Percentiles rank a stretch among this genome's conserved stretches.
Conservation (phyloP, 2,797 vertebrate species). For the Sebastes hubbsi region DNA sequence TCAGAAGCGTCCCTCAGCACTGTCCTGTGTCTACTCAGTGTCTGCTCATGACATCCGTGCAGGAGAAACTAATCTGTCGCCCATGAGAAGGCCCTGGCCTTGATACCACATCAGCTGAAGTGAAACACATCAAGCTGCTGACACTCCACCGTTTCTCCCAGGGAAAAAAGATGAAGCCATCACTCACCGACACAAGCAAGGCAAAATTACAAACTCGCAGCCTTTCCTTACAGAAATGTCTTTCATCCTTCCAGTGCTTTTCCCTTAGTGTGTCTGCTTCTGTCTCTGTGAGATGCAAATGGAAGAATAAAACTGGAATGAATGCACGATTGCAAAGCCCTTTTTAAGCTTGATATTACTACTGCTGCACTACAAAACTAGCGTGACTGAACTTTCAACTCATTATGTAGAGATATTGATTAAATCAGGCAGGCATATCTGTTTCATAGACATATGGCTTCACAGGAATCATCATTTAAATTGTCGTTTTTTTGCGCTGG, state of each 20-base stretch:
- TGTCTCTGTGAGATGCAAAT: constrained; percentile 53
- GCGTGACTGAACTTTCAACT: constrained; percentile 26
- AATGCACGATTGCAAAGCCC: constrained; percentile 9
- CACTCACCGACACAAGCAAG: constrained; percentile 59
- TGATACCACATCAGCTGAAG: constrained; percentile 71
- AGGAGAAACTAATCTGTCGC: constrained; percentile 65
- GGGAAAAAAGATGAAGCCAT: constrained; percentile 74
- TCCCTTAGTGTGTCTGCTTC: constrained; percentile 4
- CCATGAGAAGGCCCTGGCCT: constrained; percentile 63
- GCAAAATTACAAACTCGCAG: constrained; percentile 65
- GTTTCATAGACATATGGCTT: constrained; percentile 34
- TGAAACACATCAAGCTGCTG: constrained; percentile 70
- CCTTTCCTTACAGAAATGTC: constrained; percentile 52
- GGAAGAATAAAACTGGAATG: background rate
- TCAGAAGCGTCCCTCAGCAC: constrained; percentile 64
- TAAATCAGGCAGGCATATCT: constrained; percentile 34
- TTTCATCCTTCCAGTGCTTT: constrained; percentile 54
- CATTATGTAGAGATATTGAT: constrained; percentile 27
- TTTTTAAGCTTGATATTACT: constrained; percentile 12
- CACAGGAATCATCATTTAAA: constrained; percentile 26
- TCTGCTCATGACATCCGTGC: constrained; percentile 59
- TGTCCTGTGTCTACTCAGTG: constrained; percentile 60
- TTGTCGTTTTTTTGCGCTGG: background rate
- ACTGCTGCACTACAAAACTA: constrained; percentile 20
- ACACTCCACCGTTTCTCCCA: constrained; percentile 59